Base-by-base conservation (phyloP, 2,888 invertebrate genomes). In the Rhamnusium bicolor region DNA sequence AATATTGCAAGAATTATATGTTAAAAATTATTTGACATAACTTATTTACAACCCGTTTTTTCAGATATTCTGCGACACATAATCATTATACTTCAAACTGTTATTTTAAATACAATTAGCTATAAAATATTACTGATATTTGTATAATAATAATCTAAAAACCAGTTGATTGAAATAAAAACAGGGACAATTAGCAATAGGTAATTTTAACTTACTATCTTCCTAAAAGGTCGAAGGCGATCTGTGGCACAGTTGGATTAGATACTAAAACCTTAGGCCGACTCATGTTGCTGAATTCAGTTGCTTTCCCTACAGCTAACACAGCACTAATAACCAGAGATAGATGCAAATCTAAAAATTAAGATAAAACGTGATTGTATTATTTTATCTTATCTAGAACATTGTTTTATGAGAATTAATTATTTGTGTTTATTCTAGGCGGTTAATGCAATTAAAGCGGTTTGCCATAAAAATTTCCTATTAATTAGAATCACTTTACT, bases 251-350 rank as follows among this genome's bases (percentile, higher is more conserved):
- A 21, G 89, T 87, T n/a, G 85, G 85, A 68, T 88, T 87, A 1
- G 89, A 88, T 16, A 91, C 85, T 21, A 91, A 84, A 60, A 91
- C 89, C 82, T 88, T 89, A 19, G 87, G 88, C 47, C 84, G 87
- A 69, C 82, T 84, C 88, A 88, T 89, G 6, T 27, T 62, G 40
- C 3, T 67, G 32, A 16, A 40, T 40, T 61, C 47, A 16, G 58
- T 21, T 47, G 49, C 67, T 68, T 24, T 68, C 19, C 60, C 65
- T 51, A 71, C 21, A 24, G 56, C 63, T 14, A 63, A 51, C 18
- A 69, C 21, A 54, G 67, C 51, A 54, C 71, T 67, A 73, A 62
- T 70, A 69, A 67, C 29, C 14, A 14, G 21, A 12, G n/a, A 53
- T 12, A 58, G 12, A 16, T 32, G 16, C 14, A 32, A 7, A 32